Evolutionary conservation across 1,140 invertebrate genomes (phyloP).

Genomic region (Drosophila hydei): DNA sequence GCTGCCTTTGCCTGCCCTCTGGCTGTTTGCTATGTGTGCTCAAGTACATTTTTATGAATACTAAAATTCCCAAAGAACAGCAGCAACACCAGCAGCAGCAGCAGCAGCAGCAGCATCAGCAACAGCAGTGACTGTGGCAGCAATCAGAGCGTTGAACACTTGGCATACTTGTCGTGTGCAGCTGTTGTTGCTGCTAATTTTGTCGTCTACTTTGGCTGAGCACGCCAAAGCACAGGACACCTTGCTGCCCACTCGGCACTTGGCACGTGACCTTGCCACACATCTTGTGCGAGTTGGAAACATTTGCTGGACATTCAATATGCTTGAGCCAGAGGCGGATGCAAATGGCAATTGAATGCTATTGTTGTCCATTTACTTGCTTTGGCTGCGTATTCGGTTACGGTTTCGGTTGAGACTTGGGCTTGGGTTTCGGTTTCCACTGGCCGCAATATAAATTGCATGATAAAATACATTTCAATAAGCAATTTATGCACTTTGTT

Average conservation of each 20-base stretch:
- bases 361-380: conserved; percentile 12
- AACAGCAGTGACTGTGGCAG: conserved; percentile 31
- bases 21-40: conserved; percentile 41
- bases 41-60: conserved; percentile 79
- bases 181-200: conserved; percentile 66
- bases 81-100: conserved; percentile 1
- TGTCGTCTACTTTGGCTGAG: conserved; percentile 51
- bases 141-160: conserved; percentile 78
- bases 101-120: conserved; percentile 3
- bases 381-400: conserved; percentile 3
- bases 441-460: conserved; percentile 68
- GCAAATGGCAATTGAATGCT: conserved; percentile 31
- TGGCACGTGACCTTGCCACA: conserved; percentile 34
- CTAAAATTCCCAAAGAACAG: conserved; percentile 53
- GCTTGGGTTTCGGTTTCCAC: conserved; percentile 19
- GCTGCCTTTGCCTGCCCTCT: conserved; percentile 27
- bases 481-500: conserved; percentile 35
- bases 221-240: conserved; percentile 1
- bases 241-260: not conserved
- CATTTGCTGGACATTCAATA: conserved; percentile 37
- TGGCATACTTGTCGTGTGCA: conserved; percentile 56
- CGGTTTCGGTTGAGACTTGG: conserved; percentile 23
- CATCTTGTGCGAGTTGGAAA: conserved; percentile 12
- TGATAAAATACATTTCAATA: conserved; percentile 63
- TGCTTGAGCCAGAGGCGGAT: conserved; percentile 39